Conservation (phyloP, 2,797 vertebrate species). For the Mionectes olivaceus region DNA sequence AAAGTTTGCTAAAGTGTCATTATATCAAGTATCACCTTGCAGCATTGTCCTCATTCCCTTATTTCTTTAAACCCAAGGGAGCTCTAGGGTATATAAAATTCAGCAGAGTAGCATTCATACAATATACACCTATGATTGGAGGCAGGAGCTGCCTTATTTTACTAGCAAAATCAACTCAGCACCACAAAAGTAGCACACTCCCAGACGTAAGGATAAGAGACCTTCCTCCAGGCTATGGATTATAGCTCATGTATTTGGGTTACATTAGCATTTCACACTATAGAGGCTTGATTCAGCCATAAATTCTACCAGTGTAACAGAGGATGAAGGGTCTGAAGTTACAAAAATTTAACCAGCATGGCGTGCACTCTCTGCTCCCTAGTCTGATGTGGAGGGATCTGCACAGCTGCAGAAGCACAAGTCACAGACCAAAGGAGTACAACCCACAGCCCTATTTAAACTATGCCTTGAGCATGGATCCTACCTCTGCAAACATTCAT, state of each 20-base stretch:
- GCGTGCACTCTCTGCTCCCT: not conserved
- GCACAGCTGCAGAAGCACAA: not conserved
- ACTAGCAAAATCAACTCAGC: constrained; percentile 58
- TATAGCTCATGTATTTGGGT: constrained; percentile 75
- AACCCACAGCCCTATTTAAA: not conserved
- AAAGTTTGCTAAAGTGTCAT: constrained; percentile 21
- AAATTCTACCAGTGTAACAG: constrained; percentile 30
- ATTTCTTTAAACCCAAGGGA: not conserved
- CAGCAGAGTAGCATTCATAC: not conserved
- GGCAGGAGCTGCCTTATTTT: constrained; percentile 56
- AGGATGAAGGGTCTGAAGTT: constrained; percentile 31
- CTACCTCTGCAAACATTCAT: not conserved
- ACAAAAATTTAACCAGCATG: not conserved
- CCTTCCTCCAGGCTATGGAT: constrained; percentile 75
- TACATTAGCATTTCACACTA: constrained; percentile 72
- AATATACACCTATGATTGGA: constrained; percentile 18
- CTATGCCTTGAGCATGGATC: not conserved
- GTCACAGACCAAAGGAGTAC: not conserved
- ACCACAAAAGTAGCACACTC: constrained; percentile 57
- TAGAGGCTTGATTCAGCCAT: constrained; percentile 44
- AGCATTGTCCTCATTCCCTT: constrained; percentile 17
- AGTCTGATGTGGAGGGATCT: not conserved
- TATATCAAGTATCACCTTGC: constrained; percentile 38
- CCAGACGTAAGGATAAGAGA: constrained; percentile 57
- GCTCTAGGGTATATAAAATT: constrained; percentile 26